Evolutionary conservation across 1,140 invertebrate genomes (phyloP), one percentile per base, ranked within the genome.

Genomic region (Phortica variegata): DNA sequence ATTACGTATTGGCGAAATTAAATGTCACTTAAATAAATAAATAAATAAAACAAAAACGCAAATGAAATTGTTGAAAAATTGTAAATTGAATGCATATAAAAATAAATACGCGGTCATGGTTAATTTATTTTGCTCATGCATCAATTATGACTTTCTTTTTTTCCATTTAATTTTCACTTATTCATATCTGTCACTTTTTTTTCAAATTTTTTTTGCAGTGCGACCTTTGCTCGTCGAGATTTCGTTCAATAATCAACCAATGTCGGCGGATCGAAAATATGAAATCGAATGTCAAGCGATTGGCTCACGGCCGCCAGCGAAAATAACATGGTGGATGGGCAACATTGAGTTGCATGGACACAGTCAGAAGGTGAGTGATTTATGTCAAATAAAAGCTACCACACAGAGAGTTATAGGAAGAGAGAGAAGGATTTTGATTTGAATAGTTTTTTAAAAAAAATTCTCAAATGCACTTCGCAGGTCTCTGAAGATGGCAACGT

Each of bases 301-400:
- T n/a, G 90, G 90, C 18, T 90, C 89, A 16, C 78, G 89, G 40
- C 90, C 90, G 6, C 82, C 89, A 0, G 88, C 90, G 0, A 84
- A 81, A 39, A 82, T 93, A 42, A 84, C 85, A 1, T 92, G 90
- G 90, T 91, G 85, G 84, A 83, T 91, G 69, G 86, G 87, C 17
- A 85, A 83, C 7, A 82, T 83, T 46, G 80, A 80, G 56, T 70
- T 93, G 6, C 75, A 58, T n/a, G 70, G 69, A 1, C 70, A 73
- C n/a, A 73, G 69, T 20, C 70, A 73, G 45, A 73, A 73, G 69
- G 70, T 73, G 42, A 54, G 47, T 46, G 16, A 2, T 17, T 2
- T 17, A 13, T 34, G 10, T 38, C 8, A 0, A 21, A 21, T 15
- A 15, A 3, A 38, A 34, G 9, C 18, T 3, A 6, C n/a, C n/a